Conservation (phyloP, 2,888 invertebrate genomes). For the Lordiphosa fenestrarum region DNA sequence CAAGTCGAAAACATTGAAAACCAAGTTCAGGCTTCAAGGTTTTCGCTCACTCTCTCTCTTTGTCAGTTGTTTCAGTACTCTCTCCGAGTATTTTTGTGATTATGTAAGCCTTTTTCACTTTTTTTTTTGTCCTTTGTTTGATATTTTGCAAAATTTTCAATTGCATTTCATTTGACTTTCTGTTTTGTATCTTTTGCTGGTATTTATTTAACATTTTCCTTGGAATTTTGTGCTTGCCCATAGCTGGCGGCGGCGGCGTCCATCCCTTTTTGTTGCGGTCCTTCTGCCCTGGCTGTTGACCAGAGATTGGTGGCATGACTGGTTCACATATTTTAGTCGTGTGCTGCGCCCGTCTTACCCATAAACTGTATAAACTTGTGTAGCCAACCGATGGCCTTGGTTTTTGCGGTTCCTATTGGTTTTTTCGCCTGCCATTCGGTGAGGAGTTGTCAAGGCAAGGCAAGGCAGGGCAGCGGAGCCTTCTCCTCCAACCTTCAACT, state of each 20-base stretch:
- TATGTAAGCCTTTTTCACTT: constrained; percentile 58
- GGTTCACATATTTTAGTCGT: constrained; percentile 26
- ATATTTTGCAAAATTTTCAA: constrained; percentile 47
- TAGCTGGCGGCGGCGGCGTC: constrained; percentile 40
- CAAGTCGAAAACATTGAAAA: constrained; percentile 70
- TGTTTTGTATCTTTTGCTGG: constrained; percentile 36
- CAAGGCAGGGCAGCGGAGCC: too few relatives aligned
- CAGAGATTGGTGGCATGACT: constrained; percentile 25
- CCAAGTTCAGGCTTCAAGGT: constrained; percentile 71
- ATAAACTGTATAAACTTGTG: constrained; percentile 31
- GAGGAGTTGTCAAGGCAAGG: too few relatives aligned
- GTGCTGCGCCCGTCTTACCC: constrained; percentile 6
- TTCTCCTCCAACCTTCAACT: not conserved
- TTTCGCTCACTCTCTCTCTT: constrained; percentile 18
- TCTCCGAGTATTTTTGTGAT: constrained; percentile 46
- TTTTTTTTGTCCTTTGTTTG: constrained; percentile 28
- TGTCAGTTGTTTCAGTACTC: not conserved
- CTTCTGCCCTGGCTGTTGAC: constrained; percentile 21
- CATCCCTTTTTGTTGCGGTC: constrained; percentile 43
- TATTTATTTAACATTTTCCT: constrained; percentile 69
- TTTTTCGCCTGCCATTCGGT: not conserved
- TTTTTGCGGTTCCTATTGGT: constrained; percentile 12
- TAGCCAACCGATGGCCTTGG: constrained; percentile 12
- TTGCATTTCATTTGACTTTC: constrained; percentile 47
- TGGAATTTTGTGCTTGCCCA: constrained; percentile 45